Conservation (phyloP, 2,888 invertebrate genomes). For the Lampropteryx suffumata region DNA sequence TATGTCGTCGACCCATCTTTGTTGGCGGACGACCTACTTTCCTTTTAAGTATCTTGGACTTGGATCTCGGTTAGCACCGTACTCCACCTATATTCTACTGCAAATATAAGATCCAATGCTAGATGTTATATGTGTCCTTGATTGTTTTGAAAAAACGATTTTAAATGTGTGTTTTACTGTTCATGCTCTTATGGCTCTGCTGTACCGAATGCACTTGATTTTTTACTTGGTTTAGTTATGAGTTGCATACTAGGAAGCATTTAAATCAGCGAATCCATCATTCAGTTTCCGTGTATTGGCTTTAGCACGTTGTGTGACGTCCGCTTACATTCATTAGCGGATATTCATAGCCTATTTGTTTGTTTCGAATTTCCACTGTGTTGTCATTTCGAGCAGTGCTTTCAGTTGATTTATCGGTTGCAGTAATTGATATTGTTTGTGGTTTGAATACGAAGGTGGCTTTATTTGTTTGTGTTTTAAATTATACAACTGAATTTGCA, state of each 20-base stretch:
- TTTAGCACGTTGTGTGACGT: conserved; percentile 17
- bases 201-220: no score
- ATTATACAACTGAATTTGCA: no score
- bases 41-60: no score
- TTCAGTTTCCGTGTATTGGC: conserved; percentile 25
- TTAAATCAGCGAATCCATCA: conserved; percentile 23
- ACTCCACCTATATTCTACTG: no score
- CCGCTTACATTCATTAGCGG: conserved; percentile 20
- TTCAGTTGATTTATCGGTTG: conserved; percentile 26
- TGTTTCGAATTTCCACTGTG: conserved; percentile 25
- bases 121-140: no score
- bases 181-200: no score
- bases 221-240: background rate
- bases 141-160: no score
- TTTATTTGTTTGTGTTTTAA: background rate
- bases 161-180: no score
- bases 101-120: no score
- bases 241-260: conserved; percentile 13
- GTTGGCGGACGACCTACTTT: no score
- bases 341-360: conserved; percentile 26
- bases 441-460: background rate
- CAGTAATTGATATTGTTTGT: conserved; percentile 25
- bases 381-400: conserved; percentile 27
- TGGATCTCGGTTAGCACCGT: no score
- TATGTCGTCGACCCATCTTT: no score